Percentiles rank a stretch among this genome's conserved stretches.
Evolutionary conservation across 2,888 invertebrate species (phyloP).

Genomic region (Lycocerus yunnanus): DNA sequence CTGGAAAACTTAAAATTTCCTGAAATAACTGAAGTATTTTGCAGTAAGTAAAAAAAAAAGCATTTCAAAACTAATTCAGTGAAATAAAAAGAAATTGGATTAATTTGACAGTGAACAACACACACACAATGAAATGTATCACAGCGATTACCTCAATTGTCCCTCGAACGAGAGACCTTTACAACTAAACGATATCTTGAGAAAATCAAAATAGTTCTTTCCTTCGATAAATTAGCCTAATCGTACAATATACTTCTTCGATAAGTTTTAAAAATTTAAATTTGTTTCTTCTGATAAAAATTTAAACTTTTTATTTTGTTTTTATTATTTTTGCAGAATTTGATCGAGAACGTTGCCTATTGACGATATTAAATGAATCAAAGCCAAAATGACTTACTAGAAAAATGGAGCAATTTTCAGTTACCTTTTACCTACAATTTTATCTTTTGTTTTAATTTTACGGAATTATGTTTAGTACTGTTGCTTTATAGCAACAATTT

Average conservation of each 20-base stretch:
- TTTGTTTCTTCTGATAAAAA: too few species aligned
- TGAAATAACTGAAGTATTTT: neutral
- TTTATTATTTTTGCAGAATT: too few species aligned
- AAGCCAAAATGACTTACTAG: too few species aligned
- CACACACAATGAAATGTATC: neutral
- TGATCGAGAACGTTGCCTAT: too few species aligned
- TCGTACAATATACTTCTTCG: neutral
- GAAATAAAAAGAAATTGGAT: neutral
- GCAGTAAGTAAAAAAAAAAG: neutral
- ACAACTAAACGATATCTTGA: neutral
- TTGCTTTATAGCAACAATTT: too few species aligned
- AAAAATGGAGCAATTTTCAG: too few species aligned
- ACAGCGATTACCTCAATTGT: neutral
- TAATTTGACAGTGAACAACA: neutral
- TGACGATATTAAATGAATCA: too few species aligned
- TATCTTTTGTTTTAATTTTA: too few species aligned
- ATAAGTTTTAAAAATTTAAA: neutral
- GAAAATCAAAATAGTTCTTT: neutral
- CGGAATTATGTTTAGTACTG: too few species aligned
- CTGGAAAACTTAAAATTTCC: neutral
- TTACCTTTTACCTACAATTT: too few species aligned
- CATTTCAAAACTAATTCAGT: neutral
- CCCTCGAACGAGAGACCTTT: neutral
- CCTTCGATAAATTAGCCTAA: neutral
- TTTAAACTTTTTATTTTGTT: too few species aligned